phyloP scores from a whole-genome alignment of 2,888 invertebrate species.

The Oscheius sp. region DNA sequence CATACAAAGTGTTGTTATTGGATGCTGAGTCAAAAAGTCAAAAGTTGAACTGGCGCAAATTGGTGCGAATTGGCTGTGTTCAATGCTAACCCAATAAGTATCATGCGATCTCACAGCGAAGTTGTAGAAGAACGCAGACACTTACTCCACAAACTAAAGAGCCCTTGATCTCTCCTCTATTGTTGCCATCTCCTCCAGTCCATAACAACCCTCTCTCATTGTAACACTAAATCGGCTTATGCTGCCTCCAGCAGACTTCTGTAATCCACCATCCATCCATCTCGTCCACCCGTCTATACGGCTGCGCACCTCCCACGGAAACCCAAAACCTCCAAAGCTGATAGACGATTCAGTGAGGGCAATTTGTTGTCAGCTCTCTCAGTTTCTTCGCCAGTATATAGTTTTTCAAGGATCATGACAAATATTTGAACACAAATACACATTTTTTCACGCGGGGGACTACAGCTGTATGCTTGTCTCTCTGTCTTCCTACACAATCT shows the following conservation, averaged over 20 bases:
- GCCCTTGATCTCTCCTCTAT: too few relatives aligned
- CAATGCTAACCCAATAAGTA: too few relatives aligned
- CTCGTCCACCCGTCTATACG: too few relatives aligned
- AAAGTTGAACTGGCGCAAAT: too few relatives aligned
- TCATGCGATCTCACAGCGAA: background rate
- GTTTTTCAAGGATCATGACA: background rate
- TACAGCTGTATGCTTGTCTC: slow-evolving; percentile 16
- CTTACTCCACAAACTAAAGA: too few relatives aligned
- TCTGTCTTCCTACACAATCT: background rate
- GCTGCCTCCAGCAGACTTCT: slow-evolving; percentile 15
- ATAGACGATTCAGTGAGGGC: slow-evolving; percentile 20
- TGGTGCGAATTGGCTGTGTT: too few relatives aligned
- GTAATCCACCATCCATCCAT: slow-evolving; percentile 12
- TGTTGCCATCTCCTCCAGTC: too few relatives aligned
- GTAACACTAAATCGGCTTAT: slow-evolving; percentile 9
- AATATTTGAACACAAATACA: slow-evolving; percentile 17
- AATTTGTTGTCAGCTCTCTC: slow-evolving; percentile 24
- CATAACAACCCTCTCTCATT: background rate
- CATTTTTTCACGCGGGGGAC: slow-evolving; percentile 16
- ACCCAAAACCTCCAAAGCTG: slow-evolving; percentile 23
- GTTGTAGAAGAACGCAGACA: background rate
- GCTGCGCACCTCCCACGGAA: slow-evolving; percentile 16
- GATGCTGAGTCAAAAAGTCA: too few relatives aligned
- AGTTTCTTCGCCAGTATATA: background rate
- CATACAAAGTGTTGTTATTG: too few relatives aligned